Evolutionary conservation across 2,113 vertebrate genomes (phyloP).

Genomic region (Myotis lucifugus): DNA sequence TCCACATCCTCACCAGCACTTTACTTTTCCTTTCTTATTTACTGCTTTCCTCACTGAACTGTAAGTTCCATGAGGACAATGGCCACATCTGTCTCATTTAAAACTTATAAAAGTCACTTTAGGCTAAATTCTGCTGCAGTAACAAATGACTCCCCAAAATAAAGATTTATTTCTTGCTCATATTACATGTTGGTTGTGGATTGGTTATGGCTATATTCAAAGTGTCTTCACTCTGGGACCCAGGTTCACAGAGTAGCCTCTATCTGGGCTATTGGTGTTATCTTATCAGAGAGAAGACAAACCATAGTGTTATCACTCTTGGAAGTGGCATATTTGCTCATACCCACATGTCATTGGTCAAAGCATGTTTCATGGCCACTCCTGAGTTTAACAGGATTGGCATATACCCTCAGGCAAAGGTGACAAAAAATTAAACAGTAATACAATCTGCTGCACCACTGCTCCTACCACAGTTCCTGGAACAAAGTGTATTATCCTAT

Average conservation of each 20-base stretch:
- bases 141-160: not conserved
- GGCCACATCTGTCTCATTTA: not conserved
- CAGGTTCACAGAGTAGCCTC: not conserved
- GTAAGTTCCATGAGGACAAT: not conserved
- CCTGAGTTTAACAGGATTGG: constrained; percentile 30
- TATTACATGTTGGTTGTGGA: not conserved
- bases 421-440: constrained; percentile 41
- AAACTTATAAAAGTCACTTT: not conserved
- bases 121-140: not conserved
- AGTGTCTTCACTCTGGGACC: constrained; percentile 13
- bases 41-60: not conserved
- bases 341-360: not conserved
- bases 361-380: not conserved
- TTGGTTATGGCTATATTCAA: not conserved
- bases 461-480: not conserved
- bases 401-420: not conserved
- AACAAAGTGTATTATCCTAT: not conserved
- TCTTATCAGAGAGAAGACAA: constrained; percentile 30
- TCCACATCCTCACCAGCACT: too few relatives aligned
- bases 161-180: constrained; percentile 5
- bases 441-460: not conserved
- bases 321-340: constrained; percentile 34
- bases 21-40: not conserved
- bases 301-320: not conserved
- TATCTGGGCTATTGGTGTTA: not conserved